Base-by-base conservation (phyloP, 2,797 vertebrate species). In the Yasuhikotakia modesta region DNA sequence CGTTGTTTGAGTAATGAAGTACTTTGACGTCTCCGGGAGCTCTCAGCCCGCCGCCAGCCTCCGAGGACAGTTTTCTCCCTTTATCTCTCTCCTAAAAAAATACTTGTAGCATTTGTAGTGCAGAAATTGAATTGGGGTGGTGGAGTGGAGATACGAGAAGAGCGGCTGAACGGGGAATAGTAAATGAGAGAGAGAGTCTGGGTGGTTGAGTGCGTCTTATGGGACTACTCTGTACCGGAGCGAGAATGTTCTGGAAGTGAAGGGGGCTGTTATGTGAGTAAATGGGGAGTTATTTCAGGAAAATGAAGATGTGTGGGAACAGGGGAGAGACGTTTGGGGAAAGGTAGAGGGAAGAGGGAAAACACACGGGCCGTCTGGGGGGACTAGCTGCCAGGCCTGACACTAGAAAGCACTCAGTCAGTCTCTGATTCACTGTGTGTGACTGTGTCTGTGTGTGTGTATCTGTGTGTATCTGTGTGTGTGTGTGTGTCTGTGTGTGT, bases 221-320 rank as follows among this genome's bases (percentile, higher is more conserved):
- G 86, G 88, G 87, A 91, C 84, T 84, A 72, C 65, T 91, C 82
- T 87, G 85, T 82, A 88, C 79, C 79, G 79, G 75, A 85, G 82
- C 85, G 86, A 81, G 87, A 86, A 85, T 89, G 88, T 91, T 86
- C 86, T 88, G 86, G 88, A 89, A 89, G 86, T 83, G 81, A 89
- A 87, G 81, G 86, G 88, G 86, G 86, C 85, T 88, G 91, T 89
- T 89, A 90, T 90, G 83, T 83, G 89, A 91, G 90, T 92, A 91
- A 92, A 92, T 91, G 87, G 87, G 86, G 85, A 60, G 85, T 87
- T 92, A 89, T 91, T 91, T 92, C 87, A 22, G 79, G 88, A 83
- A 55, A 76, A 83, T 88, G 86, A 89, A 88, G 83, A 90, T 87
- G 85, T 81, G 81, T 88, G 87, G 79, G 82, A 85, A 87, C 85